A percentile compares a stretch with the other conserved stretches of the same genome.
Evolutionary conservation across 2,888 invertebrate species (phyloP).

Genomic region (Tenthredo mesomela): DNA sequence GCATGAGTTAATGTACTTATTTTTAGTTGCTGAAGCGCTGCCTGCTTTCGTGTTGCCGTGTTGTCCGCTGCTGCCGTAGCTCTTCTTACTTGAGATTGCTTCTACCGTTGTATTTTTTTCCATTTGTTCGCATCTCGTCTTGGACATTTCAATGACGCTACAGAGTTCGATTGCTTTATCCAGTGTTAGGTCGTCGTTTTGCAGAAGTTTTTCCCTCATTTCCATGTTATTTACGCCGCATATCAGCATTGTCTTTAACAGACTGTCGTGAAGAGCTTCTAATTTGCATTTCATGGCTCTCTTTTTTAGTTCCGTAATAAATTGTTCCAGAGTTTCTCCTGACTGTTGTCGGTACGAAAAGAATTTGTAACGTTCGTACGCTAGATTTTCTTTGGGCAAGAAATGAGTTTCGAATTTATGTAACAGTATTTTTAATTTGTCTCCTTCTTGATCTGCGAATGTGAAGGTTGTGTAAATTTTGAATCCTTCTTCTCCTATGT

Average conservation of each 20-base stretch:
- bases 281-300: slow-evolving; percentile 60
- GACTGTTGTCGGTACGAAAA: slow-evolving; percentile 58
- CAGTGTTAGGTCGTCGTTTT: slow-evolving; percentile 52
- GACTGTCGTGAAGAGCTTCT: slow-evolving; percentile 56
- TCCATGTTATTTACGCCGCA: slow-evolving; percentile 58
- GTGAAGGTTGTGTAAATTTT: slow-evolving; percentile 61
- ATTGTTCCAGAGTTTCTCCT: slow-evolving; percentile 61
- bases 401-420: slow-evolving; percentile 61
- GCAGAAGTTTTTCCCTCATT: slow-evolving; percentile 56
- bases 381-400: slow-evolving; percentile 60
- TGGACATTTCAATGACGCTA: slow-evolving; percentile 54
- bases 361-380: slow-evolving; percentile 60
- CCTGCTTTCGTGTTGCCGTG: too few relatives aligned
- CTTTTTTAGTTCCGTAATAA: slow-evolving; percentile 60
- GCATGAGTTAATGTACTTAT: slow-evolving; percentile 51
- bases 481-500: slow-evolving; percentile 62
- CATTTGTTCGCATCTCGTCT: slow-evolving; percentile 5
- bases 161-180: slow-evolving; percentile 53
- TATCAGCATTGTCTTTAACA: slow-evolving; percentile 60
- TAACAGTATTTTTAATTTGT: slow-evolving; percentile 56
- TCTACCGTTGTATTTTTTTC: background rate
- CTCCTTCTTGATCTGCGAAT: background rate
- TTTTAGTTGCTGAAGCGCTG: background rate
- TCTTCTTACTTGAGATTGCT: background rate
- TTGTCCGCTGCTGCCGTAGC: background rate